A percentile compares a stretch with the other conserved stretches of the same genome.
These are phyloP conservation scores for Pimpla rufipes DNA, from an alignment of 2,888 invertebrate genomes.

Conservation along the genomic window DNA sequence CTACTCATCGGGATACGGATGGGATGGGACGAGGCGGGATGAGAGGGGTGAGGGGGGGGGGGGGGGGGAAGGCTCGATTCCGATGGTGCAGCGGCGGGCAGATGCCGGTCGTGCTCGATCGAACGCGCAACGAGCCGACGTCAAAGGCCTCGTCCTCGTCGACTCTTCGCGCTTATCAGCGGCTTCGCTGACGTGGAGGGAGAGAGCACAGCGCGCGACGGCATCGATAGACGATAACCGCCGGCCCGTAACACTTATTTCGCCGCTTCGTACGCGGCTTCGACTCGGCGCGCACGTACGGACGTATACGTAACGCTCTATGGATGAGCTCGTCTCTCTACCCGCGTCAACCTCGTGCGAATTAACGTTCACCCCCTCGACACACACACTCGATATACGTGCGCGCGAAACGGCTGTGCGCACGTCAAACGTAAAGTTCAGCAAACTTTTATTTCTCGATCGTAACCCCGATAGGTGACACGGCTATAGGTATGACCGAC, in stretches of 20 bases:
- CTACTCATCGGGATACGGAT: slow-evolving; percentile 23
- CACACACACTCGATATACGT: not conserved
- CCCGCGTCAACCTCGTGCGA: not conserved
- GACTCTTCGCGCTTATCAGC: slow-evolving; percentile 65
- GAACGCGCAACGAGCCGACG: slow-evolving; percentile 67
- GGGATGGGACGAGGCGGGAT: not conserved
- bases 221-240: slow-evolving; percentile 54
- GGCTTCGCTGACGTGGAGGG: slow-evolving; percentile 41
- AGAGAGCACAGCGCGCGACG: slow-evolving; percentile 30
- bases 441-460: slow-evolving; percentile 1
- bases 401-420: not conserved
- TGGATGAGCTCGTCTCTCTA: too few species aligned
- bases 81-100: slow-evolving; percentile 43
- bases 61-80: slow-evolving; percentile 42
- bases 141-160: slow-evolving; percentile 59
- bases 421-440: slow-evolving; percentile 4
- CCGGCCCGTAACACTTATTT: slow-evolving; percentile 40
- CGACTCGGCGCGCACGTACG: not conserved
- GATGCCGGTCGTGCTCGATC: slow-evolving; percentile 67
- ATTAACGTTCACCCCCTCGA: slow-evolving; percentile 23
- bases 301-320: not conserved
- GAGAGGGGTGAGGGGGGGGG: too few species aligned
- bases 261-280: slow-evolving; percentile 16
- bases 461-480: too few species aligned
- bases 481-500: too few species aligned